Percentiles rank a stretch among this genome's conserved stretches.
Conservation (phyloP, 2,113 vertebrate genomes). For the Actenoides lindsayi region DNA sequence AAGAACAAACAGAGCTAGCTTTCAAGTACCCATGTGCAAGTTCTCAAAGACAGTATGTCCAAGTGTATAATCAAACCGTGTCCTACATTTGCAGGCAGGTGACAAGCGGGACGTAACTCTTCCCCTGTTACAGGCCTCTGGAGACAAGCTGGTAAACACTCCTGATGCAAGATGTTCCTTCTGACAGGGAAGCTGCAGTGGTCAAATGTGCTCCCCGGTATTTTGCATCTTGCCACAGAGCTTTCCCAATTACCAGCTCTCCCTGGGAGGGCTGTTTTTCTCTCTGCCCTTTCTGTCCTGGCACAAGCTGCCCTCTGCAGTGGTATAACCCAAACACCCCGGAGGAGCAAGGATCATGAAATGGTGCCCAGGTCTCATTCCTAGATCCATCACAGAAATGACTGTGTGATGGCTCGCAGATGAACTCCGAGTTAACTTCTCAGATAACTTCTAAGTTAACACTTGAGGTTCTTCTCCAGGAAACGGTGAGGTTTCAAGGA, state of each 20-base stretch:
- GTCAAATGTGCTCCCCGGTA: background rate
- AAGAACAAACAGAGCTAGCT: background rate
- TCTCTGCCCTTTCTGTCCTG: background rate
- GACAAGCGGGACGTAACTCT: background rate
- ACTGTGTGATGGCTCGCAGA: background rate
- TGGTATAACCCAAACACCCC: fast-evolving
- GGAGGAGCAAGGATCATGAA: background rate
- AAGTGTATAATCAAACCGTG: background rate
- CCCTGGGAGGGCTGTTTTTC: background rate
- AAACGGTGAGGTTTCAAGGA: background rate
- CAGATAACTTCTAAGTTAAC: background rate
- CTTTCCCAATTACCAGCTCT: background rate
- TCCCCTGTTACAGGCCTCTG: background rate
- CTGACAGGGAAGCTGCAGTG: fast-evolving
- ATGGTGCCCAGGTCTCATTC: background rate
- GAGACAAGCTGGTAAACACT: background rate
- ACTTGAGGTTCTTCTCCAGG: background rate
- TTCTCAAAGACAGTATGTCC: background rate
- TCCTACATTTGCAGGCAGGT: background rate
- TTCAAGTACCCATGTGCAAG: background rate
- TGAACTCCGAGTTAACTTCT: background rate
- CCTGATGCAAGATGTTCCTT: background rate
- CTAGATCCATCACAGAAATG: background rate
- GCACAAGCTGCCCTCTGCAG: background rate
- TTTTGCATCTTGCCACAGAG: background rate